Evolutionary conservation across 2,797 vertebrate genomes (phyloP).

Genomic region (Vipera latastei): DNA sequence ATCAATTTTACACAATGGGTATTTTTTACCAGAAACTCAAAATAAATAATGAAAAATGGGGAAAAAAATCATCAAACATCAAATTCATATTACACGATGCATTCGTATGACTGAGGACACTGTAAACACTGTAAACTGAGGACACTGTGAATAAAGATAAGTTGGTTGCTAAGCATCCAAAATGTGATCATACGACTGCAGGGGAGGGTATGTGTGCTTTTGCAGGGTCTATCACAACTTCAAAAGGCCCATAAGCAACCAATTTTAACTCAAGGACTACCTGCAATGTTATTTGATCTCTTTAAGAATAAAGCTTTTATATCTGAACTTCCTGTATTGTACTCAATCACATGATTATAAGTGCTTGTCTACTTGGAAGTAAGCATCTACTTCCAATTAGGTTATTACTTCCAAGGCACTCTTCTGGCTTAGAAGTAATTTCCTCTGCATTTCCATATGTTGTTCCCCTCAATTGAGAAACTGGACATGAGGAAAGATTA

Average conservation of each 20-base stretch:
- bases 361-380: not conserved
- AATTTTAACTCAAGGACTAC: not conserved
- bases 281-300: not conserved
- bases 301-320: not conserved
- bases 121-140: not conserved
- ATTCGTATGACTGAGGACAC: not conserved
- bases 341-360: not conserved
- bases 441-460: not conserved
- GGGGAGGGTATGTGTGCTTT: not conserved
- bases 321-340: not conserved
- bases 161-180: not conserved
- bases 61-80: not conserved
- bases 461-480: not conserved
- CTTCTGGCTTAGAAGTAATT: not conserved
- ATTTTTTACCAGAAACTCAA: not conserved
- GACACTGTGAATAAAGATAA: not conserved
- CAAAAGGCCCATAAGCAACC: not conserved
- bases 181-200: not conserved
- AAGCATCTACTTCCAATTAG: not conserved
- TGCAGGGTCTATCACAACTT: not conserved
- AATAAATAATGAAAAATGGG: not conserved
- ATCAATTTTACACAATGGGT: not conserved
- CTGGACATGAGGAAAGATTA: not conserved
- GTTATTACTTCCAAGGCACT: not conserved
- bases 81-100: not conserved